Evolutionary conservation across 2,797 vertebrate species (phyloP).

Genomic region (Thalassophryne amazonica): DNA sequence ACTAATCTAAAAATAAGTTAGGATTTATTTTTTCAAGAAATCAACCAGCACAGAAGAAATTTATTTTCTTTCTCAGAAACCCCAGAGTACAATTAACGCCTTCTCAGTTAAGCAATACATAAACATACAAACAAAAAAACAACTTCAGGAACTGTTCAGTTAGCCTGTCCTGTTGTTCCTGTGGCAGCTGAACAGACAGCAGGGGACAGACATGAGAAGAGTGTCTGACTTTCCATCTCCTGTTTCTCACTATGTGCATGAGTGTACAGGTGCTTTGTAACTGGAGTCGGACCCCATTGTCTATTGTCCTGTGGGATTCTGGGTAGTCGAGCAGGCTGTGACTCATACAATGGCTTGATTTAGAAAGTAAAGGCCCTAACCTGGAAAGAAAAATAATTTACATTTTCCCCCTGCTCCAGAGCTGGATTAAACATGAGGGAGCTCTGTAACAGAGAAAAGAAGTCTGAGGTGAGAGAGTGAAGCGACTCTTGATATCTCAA

Average conservation of each 20-base stretch:
- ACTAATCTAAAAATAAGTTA: too few species aligned
- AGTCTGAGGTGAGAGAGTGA: neutral
- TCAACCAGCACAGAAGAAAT: too few species aligned
- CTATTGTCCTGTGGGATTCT: conserved; percentile 56
- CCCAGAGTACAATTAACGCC: too few species aligned
- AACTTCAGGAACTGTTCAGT: neutral
- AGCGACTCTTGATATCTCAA: neutral
- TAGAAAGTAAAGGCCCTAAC: conserved; percentile 21
- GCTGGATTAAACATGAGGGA: conserved; percentile 15
- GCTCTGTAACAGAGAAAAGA: neutral
- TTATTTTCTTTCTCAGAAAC: too few species aligned
- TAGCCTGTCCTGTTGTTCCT: too few species aligned
- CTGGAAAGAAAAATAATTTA: conserved; percentile 6
- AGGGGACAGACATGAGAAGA: neutral
- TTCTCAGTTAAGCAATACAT: too few species aligned
- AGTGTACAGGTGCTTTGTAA: conserved; percentile 50
- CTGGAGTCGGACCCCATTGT: conserved; percentile 65
- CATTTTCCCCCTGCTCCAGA: neutral
- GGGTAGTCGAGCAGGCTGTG: conserved; percentile 16
- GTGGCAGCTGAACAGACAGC: neutral
- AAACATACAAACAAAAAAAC: too few species aligned
- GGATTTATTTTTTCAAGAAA: too few species aligned
- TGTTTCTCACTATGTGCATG: conserved; percentile 14
- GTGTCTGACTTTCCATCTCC: conserved; percentile 21
- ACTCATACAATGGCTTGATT: conserved; percentile 44